phyloP scores from a whole-genome alignment of 2,888 invertebrate genomes.

The Caenorhabditis wallacei region DNA sequence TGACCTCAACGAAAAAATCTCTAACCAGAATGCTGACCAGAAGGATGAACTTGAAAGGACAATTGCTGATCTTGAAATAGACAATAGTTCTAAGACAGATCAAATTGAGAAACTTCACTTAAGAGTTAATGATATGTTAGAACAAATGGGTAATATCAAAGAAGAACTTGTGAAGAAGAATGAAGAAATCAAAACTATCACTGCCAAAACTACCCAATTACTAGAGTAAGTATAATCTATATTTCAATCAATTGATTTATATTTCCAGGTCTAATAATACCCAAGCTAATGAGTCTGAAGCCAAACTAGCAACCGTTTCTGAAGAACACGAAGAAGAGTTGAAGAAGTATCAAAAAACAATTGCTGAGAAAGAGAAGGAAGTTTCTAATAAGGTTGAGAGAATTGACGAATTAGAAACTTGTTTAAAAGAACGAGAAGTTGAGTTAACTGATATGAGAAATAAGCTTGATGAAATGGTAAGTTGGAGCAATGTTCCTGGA shows the following conservation, averaged over 20 bases:
- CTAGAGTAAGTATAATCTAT: conserved; percentile 51
- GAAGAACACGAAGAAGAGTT: conserved; percentile 72
- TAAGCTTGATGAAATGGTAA: conserved; percentile 62
- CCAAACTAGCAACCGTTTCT: conserved; percentile 58
- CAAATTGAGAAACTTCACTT: conserved; percentile 67
- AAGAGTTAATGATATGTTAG: conserved; percentile 69
- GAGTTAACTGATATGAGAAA: conserved; percentile 48
- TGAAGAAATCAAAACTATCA: conserved; percentile 73
- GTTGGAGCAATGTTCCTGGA: neutral
- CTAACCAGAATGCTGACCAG: conserved; percentile 24
- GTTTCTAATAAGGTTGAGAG: conserved; percentile 31
- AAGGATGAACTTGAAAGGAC: conserved; percentile 50
- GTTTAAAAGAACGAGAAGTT: conserved; percentile 58
- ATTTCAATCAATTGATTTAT: neutral
- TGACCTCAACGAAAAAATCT: conserved; percentile 36
- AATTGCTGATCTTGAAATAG: conserved; percentile 50
- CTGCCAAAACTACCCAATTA: conserved; percentile 71
- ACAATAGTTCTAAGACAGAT: conserved; percentile 52
- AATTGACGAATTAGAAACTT: conserved; percentile 46
- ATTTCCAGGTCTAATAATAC: conserved; percentile 37
- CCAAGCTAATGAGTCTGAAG: conserved; percentile 27
- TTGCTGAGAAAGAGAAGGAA: conserved; percentile 52
- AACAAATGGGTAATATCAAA: conserved; percentile 72
- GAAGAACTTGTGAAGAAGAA: conserved; percentile 75
- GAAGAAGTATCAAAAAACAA: conserved; percentile 42